A percentile compares a stretch with the other conserved stretches of the same genome.
phyloP scores from a whole-genome alignment of 1,140 invertebrate genomes.

The Cydia splendana region DNA sequence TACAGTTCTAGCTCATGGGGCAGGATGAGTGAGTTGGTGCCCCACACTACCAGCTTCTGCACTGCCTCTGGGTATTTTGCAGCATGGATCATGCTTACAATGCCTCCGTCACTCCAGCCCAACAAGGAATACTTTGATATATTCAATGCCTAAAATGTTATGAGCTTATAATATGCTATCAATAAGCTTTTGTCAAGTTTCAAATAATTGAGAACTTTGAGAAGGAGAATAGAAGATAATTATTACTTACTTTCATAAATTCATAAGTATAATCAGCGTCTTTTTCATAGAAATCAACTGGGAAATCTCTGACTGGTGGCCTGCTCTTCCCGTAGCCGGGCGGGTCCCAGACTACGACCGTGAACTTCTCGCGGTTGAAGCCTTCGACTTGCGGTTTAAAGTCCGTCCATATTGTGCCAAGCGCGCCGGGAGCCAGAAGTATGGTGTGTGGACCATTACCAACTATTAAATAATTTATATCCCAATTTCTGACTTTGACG shows the following conservation, averaged over 20 bases:
- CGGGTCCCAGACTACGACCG: slow-evolving; percentile 92
- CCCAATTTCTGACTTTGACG: slow-evolving; percentile 81
- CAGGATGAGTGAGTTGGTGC: slow-evolving; percentile 87
- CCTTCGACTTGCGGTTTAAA: slow-evolving; percentile 89
- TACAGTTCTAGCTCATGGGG: slow-evolving; percentile 85
- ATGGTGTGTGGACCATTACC: slow-evolving; percentile 86
- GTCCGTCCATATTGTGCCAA: slow-evolving; percentile 89
- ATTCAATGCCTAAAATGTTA: slow-evolving; percentile 79
- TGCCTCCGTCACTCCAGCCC: slow-evolving; percentile 95
- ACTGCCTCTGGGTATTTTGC: slow-evolving; percentile 84
- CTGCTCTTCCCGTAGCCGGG: slow-evolving; percentile 92
- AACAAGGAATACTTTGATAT: slow-evolving; percentile 87
- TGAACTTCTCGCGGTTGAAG: slow-evolving; percentile 85
- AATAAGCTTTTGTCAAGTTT: slow-evolving; percentile 16
- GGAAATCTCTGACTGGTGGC: slow-evolving; percentile 87
- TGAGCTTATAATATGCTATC: neutral
- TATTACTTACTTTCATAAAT: slow-evolving; percentile 85
- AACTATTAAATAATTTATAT: slow-evolving; percentile 86
- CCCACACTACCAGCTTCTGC: slow-evolving; percentile 89
- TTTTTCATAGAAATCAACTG: slow-evolving; percentile 85
- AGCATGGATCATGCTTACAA: slow-evolving; percentile 87
- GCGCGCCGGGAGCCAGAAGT: slow-evolving; percentile 87
- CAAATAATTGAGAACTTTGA: neutral
- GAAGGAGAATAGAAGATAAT: too few relatives aligned
- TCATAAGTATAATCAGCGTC: slow-evolving; percentile 87